Evolutionary conservation across 2,113 vertebrate species (phyloP).

Genomic region (Syngnathus typhle): DNA sequence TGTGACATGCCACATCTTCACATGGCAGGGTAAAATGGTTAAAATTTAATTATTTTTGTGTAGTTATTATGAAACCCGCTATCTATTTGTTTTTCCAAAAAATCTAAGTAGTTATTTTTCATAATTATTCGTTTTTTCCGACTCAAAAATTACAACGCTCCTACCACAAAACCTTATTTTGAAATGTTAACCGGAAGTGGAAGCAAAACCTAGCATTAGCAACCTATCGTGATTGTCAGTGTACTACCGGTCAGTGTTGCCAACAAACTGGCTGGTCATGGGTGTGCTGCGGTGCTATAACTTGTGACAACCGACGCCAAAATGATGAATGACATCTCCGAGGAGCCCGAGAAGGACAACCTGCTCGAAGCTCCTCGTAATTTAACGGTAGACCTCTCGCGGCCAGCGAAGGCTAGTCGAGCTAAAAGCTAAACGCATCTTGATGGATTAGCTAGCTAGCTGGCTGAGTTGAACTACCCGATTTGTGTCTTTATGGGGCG

Average conservation of each 20-base stretch:
- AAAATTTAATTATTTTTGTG: too few relatives aligned
- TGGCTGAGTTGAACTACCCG: background rate
- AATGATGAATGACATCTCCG: slow-evolving; percentile 72
- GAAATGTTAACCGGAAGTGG: slow-evolving; percentile 30
- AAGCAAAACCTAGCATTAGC: background rate
- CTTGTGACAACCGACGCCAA: slow-evolving; percentile 45
- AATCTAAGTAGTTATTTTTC: too few relatives aligned
- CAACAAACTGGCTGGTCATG: slow-evolving; percentile 31
- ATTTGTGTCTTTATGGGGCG: background rate
- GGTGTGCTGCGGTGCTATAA: slow-evolving; percentile 1
- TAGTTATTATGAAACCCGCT: too few relatives aligned
- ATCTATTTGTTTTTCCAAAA: too few relatives aligned
- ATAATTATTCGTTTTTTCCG: too few relatives aligned
- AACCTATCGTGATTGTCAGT: slow-evolving; percentile 15
- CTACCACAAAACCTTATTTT: slow-evolving; percentile 12
- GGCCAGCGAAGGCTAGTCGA: slow-evolving; percentile 25
- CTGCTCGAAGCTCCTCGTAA: slow-evolving; percentile 52
- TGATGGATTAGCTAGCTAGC: background rate
- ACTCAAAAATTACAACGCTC: background rate
- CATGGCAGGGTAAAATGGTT: too few relatives aligned
- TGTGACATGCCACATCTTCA: too few relatives aligned
- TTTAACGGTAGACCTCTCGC: slow-evolving; percentile 43
- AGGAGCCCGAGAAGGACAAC: slow-evolving; percentile 66
- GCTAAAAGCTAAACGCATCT: slow-evolving; percentile 13
- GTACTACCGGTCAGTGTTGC: background rate